Evolutionary conservation across 2,888 invertebrate species (phyloP).

Genomic region (Candidula unifasciata): DNA sequence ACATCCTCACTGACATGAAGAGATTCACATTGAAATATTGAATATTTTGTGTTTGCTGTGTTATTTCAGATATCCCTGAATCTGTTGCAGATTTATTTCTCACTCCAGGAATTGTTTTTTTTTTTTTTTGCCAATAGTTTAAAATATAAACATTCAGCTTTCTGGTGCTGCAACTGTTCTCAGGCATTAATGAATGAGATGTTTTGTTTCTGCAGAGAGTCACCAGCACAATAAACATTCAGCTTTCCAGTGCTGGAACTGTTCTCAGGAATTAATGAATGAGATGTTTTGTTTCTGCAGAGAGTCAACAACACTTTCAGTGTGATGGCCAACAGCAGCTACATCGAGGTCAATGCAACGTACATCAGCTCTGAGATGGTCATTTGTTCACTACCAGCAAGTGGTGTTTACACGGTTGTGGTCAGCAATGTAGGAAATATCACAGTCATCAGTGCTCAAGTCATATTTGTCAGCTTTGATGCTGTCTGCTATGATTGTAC

Average conservation of each 20-base stretch:
- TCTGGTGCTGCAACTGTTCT: not conserved
- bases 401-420: conserved; percentile 58
- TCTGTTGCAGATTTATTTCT: no score
- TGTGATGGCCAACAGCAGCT: conserved; percentile 28
- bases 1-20: no score
- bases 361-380: conserved; percentile 62
- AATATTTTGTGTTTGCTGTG: no score
- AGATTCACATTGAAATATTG: no score
- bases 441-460: conserved; percentile 55
- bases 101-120: no score
- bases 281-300: conserved; percentile 12
- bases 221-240: not conserved
- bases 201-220: conserved; percentile 29
- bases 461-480: conserved; percentile 59
- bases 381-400: conserved; percentile 59
- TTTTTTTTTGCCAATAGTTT: no score
- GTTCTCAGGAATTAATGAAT: not conserved
- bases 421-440: conserved; percentile 61
- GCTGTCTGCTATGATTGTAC: conserved; percentile 62
- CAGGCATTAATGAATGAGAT: not conserved
- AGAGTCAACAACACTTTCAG: conserved; percentile 23
- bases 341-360: conserved; percentile 55
- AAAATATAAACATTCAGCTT: not conserved
- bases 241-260: not conserved
- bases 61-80: no score